A percentile compares a stretch with the other conserved stretches of the same genome.
phyloP scores from a whole-genome alignment of 2,797 vertebrate genomes.

The Ceryle rudis region DNA sequence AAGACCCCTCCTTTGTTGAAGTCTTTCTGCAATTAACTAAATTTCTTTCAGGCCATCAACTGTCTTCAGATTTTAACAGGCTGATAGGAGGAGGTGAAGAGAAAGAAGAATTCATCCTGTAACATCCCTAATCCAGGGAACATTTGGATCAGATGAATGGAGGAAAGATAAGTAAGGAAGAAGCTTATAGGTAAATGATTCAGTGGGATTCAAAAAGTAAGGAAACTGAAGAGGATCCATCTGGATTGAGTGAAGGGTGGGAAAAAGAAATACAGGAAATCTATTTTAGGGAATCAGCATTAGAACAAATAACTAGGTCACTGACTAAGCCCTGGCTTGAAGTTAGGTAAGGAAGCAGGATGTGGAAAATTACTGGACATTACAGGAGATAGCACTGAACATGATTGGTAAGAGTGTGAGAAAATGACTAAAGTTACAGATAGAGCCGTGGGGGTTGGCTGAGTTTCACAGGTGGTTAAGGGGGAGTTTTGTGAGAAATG shows the following conservation, averaged over 20 bases:
- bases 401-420: not conserved
- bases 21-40: not conserved
- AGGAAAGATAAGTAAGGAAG: not conserved
- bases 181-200: not conserved
- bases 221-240: not conserved
- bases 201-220: not conserved
- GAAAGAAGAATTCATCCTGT: not conserved
- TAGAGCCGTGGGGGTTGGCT: not conserved
- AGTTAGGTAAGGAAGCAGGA: not conserved
- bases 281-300: not conserved
- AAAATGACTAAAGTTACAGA: not conserved
- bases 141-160: not conserved
- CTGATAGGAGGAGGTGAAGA: not conserved
- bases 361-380: conserved; percentile 14
- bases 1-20: not conserved
- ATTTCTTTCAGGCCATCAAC: not conserved
- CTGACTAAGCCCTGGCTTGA: not conserved
- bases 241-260: not conserved
- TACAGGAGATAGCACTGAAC: not conserved
- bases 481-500: conserved; percentile 13
- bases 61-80: not conserved
- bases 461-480: conserved; percentile 16
- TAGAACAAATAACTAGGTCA: not conserved
- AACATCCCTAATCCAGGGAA: not conserved
- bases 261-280: not conserved